Evolutionary conservation across 1,140 invertebrate species (phyloP), one percentile per base, ranked within the genome.

Genomic region (Eurosta solidaginis): DNA sequence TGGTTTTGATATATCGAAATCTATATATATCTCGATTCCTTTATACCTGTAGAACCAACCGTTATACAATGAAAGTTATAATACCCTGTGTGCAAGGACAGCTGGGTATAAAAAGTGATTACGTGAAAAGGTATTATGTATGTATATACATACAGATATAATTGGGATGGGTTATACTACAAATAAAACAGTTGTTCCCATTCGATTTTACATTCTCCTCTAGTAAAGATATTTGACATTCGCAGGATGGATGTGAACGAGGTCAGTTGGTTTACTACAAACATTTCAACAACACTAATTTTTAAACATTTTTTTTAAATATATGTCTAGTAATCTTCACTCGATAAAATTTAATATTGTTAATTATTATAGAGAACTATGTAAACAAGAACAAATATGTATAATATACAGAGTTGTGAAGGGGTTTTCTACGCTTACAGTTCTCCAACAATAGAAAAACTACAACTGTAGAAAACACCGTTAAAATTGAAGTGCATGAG

Each of bases 381-480:
- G 49, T 54, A 29, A 20, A 33, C 20, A 68, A 14, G 20, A 68
- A 3, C 2, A 1, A 59, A 33, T 22, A 68, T 6, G 40, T 36
- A 42, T 5, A 36, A 47, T 40, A 17, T 40, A 68, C 7, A 36
- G 12, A 40, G 59, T 68, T 68, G 36, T 40, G n/a, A n/a, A n/a
- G 59, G 59, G 59, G 59, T 68, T n/a, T 68, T 68, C 29, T 36
- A 36, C n/a, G 59, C 33, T 68, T 40, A 68, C 59, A 68, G 59
- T 22, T 7, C 59, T 68, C 33, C 59, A 29, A 33, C 2, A 3
- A 1, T 42, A 27, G 59, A 20, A 68, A 27, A 68, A 29, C 40
- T 40, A 29, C 36, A 68, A 42, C 59, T 40, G 59, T 68, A 68
- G 73, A 45, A 74, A 20, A 74, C 73, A 74, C 73, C 73, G 40